These are phyloP conservation scores for Loriculus beryllinus DNA, from an alignment of 2,797 vertebrate genomes.

Conservation along the genomic window DNA sequence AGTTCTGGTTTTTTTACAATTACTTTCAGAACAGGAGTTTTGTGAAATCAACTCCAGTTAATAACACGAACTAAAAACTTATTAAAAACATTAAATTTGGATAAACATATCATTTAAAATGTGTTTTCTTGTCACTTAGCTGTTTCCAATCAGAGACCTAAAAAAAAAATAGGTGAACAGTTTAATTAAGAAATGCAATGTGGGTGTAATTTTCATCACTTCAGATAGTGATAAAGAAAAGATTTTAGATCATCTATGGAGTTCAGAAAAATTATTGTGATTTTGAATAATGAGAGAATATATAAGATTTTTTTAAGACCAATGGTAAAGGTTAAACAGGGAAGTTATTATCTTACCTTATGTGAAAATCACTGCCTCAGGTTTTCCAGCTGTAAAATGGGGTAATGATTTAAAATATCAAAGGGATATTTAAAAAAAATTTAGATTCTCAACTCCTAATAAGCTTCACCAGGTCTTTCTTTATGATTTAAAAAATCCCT, in stretches of 20 bases:
- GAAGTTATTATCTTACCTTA: not conserved
- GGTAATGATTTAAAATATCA: not conserved
- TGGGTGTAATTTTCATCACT: not conserved
- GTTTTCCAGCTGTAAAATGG: not conserved
- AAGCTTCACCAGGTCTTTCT: not conserved
- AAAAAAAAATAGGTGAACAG: not conserved
- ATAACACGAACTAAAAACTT: not conserved
- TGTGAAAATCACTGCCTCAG: not conserved
- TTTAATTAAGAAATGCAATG: not conserved
- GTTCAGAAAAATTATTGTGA: not conserved
- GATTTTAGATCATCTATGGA: not conserved
- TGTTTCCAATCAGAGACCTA: rapidly evolving
- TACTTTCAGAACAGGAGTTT: not conserved
- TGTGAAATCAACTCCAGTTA: not conserved
- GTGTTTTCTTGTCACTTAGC: not conserved
- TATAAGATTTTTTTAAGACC: not conserved
- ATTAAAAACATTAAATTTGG: not conserved
- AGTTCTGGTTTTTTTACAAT: not conserved
- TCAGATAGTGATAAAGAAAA: not conserved
- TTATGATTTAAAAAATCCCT: not conserved
- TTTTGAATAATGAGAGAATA: not conserved
- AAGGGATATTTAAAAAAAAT: not conserved
- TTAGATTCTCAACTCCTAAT: not conserved
- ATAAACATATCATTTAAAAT: not conserved
- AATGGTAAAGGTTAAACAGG: not conserved